Percentiles rank a stretch among this genome's conserved stretches.
These are phyloP conservation scores for Sebastes minor DNA, from an alignment of 2,797 vertebrate species.

Conservation along the genomic window DNA sequence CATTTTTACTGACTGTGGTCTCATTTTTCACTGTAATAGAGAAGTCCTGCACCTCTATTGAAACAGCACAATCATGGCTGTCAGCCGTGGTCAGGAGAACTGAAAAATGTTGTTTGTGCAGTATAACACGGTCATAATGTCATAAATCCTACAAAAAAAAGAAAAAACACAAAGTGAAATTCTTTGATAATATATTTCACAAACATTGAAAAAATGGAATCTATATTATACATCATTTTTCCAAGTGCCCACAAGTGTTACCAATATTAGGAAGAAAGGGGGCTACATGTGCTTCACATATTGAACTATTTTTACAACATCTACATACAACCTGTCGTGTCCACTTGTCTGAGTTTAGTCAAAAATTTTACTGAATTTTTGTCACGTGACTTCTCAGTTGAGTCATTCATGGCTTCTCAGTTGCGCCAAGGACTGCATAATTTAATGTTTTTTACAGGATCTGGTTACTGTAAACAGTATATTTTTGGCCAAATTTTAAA, in stretches of 20 bases:
- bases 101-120: neutral
- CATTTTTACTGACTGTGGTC: neutral
- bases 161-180: neutral
- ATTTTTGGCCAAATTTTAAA: too few species aligned
- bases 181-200: neutral
- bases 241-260: too few species aligned
- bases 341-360: neutral
- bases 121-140: neutral
- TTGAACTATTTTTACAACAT: neutral
- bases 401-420: neutral
- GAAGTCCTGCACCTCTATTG: neutral
- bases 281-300: too few species aligned
- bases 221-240: too few species aligned
- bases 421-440: neutral
- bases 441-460: neutral
- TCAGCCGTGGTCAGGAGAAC: neutral
- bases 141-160: neutral
- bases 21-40: neutral
- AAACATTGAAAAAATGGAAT: too few species aligned
- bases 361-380: rapidly evolving
- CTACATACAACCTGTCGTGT: neutral
- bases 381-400: neutral
- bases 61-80: neutral
- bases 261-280: too few species aligned
- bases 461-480: neutral